Conservation (phyloP, 2,888 invertebrate species). For the Dynastes maya region DNA sequence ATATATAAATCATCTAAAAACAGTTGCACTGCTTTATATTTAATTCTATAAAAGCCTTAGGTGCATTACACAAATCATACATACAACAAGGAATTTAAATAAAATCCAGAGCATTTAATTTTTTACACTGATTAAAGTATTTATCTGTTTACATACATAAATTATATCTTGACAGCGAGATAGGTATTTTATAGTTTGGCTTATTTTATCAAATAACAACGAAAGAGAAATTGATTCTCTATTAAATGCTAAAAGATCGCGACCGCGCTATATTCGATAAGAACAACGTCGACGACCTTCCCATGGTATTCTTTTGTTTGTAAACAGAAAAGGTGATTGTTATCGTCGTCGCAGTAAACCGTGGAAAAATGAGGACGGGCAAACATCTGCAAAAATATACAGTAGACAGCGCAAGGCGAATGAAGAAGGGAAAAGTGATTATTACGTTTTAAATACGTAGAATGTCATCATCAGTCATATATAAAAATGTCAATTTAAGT, state of each 20-base stretch:
- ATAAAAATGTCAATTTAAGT: no score
- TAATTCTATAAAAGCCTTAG: background rate
- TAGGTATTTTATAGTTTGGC: background rate
- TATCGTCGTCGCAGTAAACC: slow-evolving; percentile 18
- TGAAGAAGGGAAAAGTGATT: background rate
- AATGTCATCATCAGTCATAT: no score
- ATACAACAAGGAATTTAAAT: background rate
- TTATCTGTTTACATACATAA: slow-evolving; percentile 1
- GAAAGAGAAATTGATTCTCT: background rate
- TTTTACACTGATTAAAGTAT: background rate
- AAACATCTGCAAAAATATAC: background rate
- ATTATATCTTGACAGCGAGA: background rate
- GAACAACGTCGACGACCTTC: slow-evolving; percentile 38
- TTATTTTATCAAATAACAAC: background rate
- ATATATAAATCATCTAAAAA: no score
- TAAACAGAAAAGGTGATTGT: slow-evolving; percentile 38
- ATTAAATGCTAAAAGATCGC: background rate
- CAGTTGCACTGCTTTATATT: no score
- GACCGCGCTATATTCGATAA: slow-evolving; percentile 19
- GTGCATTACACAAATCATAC: background rate
- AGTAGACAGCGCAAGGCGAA: background rate
- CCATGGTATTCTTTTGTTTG: slow-evolving; percentile 36
- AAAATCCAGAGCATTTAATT: background rate
- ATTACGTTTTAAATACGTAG: background rate
- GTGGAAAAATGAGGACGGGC: slow-evolving; percentile 7